phyloP scores from a whole-genome alignment of 2,888 invertebrate species.

The Dasypolia templi region DNA sequence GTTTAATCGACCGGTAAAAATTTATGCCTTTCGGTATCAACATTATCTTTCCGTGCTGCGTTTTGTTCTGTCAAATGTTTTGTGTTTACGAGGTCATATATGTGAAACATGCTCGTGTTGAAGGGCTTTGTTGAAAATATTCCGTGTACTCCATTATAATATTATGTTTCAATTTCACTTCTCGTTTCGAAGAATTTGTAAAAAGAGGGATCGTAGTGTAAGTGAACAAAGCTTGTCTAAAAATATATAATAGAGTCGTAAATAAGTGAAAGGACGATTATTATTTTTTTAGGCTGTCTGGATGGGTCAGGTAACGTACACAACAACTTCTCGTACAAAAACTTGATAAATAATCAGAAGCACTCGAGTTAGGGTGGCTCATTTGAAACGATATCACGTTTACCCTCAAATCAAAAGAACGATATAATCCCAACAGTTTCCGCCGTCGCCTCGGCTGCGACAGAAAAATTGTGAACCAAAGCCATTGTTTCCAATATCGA shows the following conservation, averaged over 20 bases:
- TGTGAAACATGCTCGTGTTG: constrained; percentile 46
- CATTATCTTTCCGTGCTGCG: constrained; percentile 61
- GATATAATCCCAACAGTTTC: constrained; percentile 84
- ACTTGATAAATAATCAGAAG: constrained; percentile 71
- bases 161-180: constrained; percentile 23
- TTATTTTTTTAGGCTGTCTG: constrained; percentile 2
- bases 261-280: neutral
- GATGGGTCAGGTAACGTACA: neutral
- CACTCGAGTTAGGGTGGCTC: constrained; percentile 70
- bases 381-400: constrained; percentile 86
- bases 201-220: neutral
- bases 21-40: constrained; percentile 74
- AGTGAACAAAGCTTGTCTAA: neutral
- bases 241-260: neutral
- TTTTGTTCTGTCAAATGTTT: constrained; percentile 61
- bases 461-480: constrained; percentile 87
- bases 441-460: constrained; percentile 73
- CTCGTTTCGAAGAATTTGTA: neutral
- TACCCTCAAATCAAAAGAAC: constrained; percentile 87
- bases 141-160: constrained; percentile 25
- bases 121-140: constrained; percentile 40
- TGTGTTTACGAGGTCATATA: constrained; percentile 53
- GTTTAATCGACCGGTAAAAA: constrained; percentile 88
- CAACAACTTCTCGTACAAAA: constrained; percentile 52
- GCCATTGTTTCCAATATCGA: constrained; percentile 89